Conservation (phyloP, 2,113 vertebrate genomes). For the Lepus europaeus region DNA sequence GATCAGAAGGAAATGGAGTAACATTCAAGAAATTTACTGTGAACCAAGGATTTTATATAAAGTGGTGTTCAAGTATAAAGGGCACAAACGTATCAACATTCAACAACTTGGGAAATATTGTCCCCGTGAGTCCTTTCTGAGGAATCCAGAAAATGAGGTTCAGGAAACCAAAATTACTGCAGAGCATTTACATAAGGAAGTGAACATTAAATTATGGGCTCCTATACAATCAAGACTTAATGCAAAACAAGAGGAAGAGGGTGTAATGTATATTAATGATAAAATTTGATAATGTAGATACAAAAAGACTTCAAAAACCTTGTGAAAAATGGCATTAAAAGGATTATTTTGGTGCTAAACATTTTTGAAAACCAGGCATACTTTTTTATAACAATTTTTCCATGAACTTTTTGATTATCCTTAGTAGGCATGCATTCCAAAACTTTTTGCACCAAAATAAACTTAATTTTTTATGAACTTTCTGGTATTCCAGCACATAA, state of each 20-base stretch:
- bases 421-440: too few relatives aligned
- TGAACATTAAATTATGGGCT: background rate
- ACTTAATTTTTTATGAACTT: too few relatives aligned
- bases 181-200: background rate
- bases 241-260: background rate
- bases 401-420: too few relatives aligned
- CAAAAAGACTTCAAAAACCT: too few relatives aligned
- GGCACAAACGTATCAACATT: background rate
- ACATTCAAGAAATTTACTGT: conserved; percentile 23
- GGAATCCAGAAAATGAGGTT: background rate
- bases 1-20: background rate
- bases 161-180: background rate
- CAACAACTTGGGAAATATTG: background rate
- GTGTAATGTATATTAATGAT: background rate
- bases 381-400: too few relatives aligned
- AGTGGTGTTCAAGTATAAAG: conserved; percentile 3
- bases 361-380: too few relatives aligned
- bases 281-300: background rate
- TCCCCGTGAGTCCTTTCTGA: background rate
- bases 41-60: background rate
- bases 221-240: background rate
- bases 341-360: too few relatives aligned
- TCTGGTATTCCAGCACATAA: background rate
- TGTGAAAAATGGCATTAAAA: too few relatives aligned
- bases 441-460: too few relatives aligned